Conservation (phyloP, 1,140 invertebrate species). For the Drosophila nikananu region DNA sequence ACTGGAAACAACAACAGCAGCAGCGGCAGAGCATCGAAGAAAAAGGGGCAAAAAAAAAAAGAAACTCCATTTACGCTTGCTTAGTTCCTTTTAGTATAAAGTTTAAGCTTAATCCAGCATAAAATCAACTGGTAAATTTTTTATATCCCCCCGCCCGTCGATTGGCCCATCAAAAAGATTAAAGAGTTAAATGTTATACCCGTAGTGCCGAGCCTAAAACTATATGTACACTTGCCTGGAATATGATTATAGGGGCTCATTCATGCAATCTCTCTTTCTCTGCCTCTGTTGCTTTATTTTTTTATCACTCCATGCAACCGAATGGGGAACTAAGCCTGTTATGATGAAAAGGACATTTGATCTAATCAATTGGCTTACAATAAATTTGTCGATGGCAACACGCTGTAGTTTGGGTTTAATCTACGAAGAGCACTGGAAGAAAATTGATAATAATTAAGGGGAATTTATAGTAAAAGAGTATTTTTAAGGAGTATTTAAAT, state of each 20-base stretch:
- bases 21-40: slow-evolving; percentile 8
- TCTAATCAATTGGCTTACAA: slow-evolving; percentile 70
- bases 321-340: slow-evolving; percentile 35
- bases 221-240: slow-evolving; percentile 46
- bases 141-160: slow-evolving; percentile 58
- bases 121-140: slow-evolving; percentile 85
- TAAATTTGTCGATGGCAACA: slow-evolving; percentile 48
- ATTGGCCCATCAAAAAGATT: slow-evolving; percentile 59
- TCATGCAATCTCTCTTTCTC: slow-evolving; percentile 29
- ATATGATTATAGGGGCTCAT: slow-evolving; percentile 58
- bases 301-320: slow-evolving; percentile 28
- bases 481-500: neutral
- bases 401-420: neutral
- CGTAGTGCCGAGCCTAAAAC: slow-evolving; percentile 51
- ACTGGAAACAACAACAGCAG: slow-evolving; percentile 58
- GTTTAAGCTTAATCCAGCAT: slow-evolving; percentile 84
- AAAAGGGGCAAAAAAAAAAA: slow-evolving; percentile 18
- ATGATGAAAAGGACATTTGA: slow-evolving; percentile 47
- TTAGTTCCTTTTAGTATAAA: slow-evolving; percentile 83
- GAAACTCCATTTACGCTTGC: slow-evolving; percentile 81
- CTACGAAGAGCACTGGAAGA: neutral
- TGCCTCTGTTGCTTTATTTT: slow-evolving; percentile 3
- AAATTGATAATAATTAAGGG: neutral
- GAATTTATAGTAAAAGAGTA: neutral
- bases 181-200: slow-evolving; percentile 77